A percentile compares a stretch with the other conserved stretches of the same genome.
These are phyloP conservation scores for Euwallacea similis DNA, from an alignment of 1,140 invertebrate genomes.

Conservation along the genomic window DNA sequence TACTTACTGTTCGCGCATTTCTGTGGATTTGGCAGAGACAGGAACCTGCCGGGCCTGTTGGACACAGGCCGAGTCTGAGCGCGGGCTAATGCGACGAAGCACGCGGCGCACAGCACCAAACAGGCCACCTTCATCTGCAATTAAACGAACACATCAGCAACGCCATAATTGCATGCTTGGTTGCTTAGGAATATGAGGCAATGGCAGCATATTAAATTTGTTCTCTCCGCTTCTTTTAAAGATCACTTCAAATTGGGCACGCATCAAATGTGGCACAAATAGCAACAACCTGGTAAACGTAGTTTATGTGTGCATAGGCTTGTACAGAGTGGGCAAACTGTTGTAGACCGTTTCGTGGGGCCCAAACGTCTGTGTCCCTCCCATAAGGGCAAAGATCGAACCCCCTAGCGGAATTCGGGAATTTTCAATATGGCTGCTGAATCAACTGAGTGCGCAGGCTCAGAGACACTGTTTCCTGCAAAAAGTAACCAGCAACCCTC, in stretches of 20 bases:
- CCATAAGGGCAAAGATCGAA: neutral
- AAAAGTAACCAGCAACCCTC: neutral
- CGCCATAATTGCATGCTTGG: neutral
- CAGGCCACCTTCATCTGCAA: slow-evolving; percentile 49
- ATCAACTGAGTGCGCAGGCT: neutral
- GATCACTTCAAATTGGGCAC: neutral
- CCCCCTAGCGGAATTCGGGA: neutral
- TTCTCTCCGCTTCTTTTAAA: neutral
- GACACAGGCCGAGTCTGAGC: slow-evolving; percentile 48
- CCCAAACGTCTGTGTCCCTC: no score
- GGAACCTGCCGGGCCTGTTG: slow-evolving; percentile 66
- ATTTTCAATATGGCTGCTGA: neutral
- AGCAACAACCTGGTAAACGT: no score
- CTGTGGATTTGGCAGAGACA: slow-evolving; percentile 74
- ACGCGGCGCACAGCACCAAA: slow-evolving; percentile 38
- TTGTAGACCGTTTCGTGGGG: no score
- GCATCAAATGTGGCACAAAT: neutral
- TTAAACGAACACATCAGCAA: slow-evolving; percentile 5
- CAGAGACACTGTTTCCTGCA: neutral
- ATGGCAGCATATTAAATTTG: neutral
- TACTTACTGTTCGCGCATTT: slow-evolving; percentile 83
- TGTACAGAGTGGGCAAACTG: no score
- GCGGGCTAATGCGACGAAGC: slow-evolving; percentile 37
- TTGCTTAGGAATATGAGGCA: neutral
- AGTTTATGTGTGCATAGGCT: no score